Conservation (phyloP, 2,888 invertebrate species). For the Leptinotarsa tumamoca region DNA sequence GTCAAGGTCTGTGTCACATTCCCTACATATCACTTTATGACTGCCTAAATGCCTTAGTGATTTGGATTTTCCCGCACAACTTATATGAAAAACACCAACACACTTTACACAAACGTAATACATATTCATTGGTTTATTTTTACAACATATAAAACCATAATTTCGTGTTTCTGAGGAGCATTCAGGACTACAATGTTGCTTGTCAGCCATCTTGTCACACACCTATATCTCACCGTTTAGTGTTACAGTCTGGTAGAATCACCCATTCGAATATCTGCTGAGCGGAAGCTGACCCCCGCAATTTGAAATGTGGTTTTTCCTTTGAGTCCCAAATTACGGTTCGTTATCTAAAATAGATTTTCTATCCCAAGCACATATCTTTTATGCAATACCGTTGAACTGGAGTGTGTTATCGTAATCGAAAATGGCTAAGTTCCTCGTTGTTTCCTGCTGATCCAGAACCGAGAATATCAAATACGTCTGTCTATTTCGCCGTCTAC, state of each 20-base stretch:
- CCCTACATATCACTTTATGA: background rate
- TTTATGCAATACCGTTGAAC: background rate
- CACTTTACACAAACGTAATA: background rate
- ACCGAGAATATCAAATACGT: conserved; percentile 3
- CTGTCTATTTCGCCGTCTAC: conserved; percentile 17
- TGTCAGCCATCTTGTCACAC: background rate
- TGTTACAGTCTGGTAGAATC: too few relatives aligned
- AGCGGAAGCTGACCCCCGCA: background rate
- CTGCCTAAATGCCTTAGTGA: conserved; percentile 22
- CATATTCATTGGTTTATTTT: conserved; percentile 22
- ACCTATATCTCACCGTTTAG: too few relatives aligned
- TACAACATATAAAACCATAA: conserved; percentile 26
- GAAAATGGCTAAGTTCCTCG: background rate
- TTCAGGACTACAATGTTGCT: conserved; percentile 17
- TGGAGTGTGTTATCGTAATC: background rate
- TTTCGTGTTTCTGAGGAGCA: conserved; percentile 23
- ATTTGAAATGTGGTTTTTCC: background rate
- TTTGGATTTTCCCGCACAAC: conserved; percentile 22
- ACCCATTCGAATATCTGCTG: background rate
- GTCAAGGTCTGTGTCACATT: conserved; percentile 2
- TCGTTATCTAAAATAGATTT: conserved; percentile 10
- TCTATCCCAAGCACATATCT: background rate
- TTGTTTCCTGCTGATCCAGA: conserved; percentile 12
- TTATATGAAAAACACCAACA: conserved; percentile 22
- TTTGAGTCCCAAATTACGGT: background rate